A percentile compares a stretch with the other conserved stretches of the same genome.
Conservation (phyloP, 2,797 vertebrate species). For the Antrozous pallidus region DNA sequence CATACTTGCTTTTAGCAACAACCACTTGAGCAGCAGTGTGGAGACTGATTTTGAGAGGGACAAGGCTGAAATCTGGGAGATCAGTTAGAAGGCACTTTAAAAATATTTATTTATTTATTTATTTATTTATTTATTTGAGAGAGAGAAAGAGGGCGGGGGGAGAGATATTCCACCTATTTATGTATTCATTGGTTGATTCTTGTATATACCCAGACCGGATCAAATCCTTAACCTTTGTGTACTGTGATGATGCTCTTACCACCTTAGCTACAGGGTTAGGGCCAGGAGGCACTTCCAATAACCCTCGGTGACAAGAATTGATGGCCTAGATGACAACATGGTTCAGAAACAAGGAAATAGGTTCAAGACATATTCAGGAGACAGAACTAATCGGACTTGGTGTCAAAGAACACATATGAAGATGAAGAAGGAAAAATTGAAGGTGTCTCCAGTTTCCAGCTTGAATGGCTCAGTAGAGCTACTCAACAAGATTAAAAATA, state of each 20-base stretch:
- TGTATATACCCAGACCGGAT: neutral
- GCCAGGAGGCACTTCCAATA: neutral
- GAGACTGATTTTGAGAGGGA: neutral
- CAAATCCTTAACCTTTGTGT: neutral
- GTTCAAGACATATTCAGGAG: neutral
- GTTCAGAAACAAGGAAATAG: neutral
- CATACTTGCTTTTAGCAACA: neutral
- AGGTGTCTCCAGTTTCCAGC: neutral
- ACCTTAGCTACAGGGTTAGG: neutral
- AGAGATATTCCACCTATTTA: neutral
- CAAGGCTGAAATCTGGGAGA: neutral
- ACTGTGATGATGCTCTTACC: neutral
- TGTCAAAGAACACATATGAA: neutral
- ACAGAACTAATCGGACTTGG: neutral
- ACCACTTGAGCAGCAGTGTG: neutral
- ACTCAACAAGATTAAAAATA: neutral
- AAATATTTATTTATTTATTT: neutral
- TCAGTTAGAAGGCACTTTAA: neutral
- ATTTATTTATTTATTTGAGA: neutral
- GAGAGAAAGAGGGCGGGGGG: neutral
- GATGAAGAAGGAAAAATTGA: neutral
- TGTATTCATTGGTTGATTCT: neutral
- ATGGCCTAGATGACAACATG: neutral
- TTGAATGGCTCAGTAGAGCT: neutral
- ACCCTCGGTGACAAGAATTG: neutral